Base-by-base conservation (phyloP, 2,113 vertebrate species). In the Noturus placidus region DNA sequence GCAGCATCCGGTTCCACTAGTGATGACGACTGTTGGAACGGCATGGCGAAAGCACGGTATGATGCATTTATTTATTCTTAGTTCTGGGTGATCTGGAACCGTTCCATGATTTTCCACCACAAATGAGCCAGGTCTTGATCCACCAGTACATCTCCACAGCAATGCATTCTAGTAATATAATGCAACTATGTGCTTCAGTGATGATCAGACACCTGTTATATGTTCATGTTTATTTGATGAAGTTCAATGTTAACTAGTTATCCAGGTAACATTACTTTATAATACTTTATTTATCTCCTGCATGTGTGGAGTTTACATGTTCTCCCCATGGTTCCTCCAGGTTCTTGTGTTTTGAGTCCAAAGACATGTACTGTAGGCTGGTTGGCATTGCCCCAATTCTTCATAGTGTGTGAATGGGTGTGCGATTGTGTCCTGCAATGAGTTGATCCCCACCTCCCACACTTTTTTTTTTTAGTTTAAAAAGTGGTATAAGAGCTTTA, bases 11-110 rank as follows among this genome's bases (percentile, higher is more conserved):
- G 96, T 42, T 81, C 95, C 0, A 93, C 91, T 30, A 95, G 93
- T 0, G 97, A 98, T 0, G 97, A 99, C n/a, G 97, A 95, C 89
- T 99, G 98, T 88, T 99, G 98, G 98, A 99, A 99, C 0, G 98
- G 98, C 88, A 95, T 97, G 93, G 95, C 90, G 89, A 97, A 94
- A 90, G 97, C 96, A 91, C 97, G 97, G 98, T 90, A 89, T 13
- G 42, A 54, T 19, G 3, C 38, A 35, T 10, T 80, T 54, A 38
- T 27, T 61, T 57, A 1, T 38, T 42, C 2, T 46, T 3, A 17
- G 15, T 79, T 11, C 15, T 77, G 46, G 17, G 35, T 17, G 10
- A 33, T 33, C 67, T 70, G 67, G 65, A 69, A 46, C 38, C 1
- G 38, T 46, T 76, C 42, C 74, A 77, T 77, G 38, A 46, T 74